Conservation (phyloP, 2,888 invertebrate species). For the Phorcus lineatus region DNA sequence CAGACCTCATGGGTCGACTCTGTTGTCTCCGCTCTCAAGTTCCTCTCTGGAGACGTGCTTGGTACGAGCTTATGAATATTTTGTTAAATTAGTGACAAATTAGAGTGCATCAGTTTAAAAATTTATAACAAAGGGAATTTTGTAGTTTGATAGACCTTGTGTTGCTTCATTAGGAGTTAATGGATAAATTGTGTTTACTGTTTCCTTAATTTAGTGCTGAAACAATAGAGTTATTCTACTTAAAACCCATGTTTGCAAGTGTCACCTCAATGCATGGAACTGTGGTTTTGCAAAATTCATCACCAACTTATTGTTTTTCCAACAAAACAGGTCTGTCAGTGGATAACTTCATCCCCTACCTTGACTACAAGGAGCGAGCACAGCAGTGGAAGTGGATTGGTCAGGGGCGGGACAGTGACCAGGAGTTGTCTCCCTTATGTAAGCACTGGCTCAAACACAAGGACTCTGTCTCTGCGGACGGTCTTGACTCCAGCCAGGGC, state of each 20-base stretch:
- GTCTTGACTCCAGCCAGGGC: slow-evolving; percentile 65
- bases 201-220: too few relatives aligned
- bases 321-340: slow-evolving; percentile 80
- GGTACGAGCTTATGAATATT: slow-evolving; percentile 62
- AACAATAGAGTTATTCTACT: too few relatives aligned
- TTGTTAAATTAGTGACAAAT: neutral
- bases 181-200: too few relatives aligned
- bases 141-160: too few relatives aligned
- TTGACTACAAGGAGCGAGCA: slow-evolving; percentile 85
- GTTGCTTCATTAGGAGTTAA: too few relatives aligned
- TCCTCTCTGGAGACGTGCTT: slow-evolving; percentile 87
- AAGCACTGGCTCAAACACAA: slow-evolving; percentile 83
- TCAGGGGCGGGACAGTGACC: slow-evolving; percentile 91
- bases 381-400: slow-evolving; percentile 92
- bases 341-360: slow-evolving; percentile 90
- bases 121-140: neutral
- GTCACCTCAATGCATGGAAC: too few relatives aligned
- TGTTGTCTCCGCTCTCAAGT: slow-evolving; percentile 87
- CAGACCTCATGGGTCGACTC: slow-evolving; percentile 80
- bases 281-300: too few relatives aligned
- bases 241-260: too few relatives aligned
- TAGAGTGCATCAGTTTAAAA: neutral
- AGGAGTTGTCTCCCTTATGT: slow-evolving; percentile 84
- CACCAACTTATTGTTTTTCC: neutral
- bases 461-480: slow-evolving; percentile 60